Evolutionary conservation across 2,888 invertebrate species (phyloP), one percentile per base, ranked within the genome.

Genomic region (Portevinia maculata): DNA sequence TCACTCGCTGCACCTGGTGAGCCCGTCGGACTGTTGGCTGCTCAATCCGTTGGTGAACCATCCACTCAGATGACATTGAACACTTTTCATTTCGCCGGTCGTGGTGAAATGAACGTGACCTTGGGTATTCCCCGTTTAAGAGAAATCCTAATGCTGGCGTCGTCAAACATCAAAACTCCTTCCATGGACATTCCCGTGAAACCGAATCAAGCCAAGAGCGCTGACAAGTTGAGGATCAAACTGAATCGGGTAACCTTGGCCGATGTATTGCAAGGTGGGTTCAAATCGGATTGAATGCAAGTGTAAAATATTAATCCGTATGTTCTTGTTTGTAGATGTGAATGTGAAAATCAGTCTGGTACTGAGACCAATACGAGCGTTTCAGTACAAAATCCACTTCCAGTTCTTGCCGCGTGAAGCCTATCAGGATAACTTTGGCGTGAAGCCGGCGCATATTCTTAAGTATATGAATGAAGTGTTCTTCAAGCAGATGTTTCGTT

Each of bases 1-100:
- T 94, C 97, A 0, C 91, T 97, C 87, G 96, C 95, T 19, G 93
- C 94, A 24, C 97, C 99, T 0, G 99, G 99, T 0, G 99, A 99
- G 91, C 96, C 99, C 0, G 99, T 99, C 0, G 90, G 90, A 24
- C 91, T 99, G 17, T 90, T 99, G 84, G 99, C 99, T 11, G 99
- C 99, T 1, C 99, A 99, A 92, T 98, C 98, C 0, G 96, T 99
- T 81, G 99, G 99, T 71, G 99, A 99, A 91, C 99, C 99, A 0
- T 99, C 99, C 1, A 99, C 99, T 75, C 99, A 99, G 93, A 99
- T 99, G 99, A 99, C 99, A 87, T 91, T 99, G 89, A 99, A 99
- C 91, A 99, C 99, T 41, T 99, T 99, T 91, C 99, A 99, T 89
- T 99, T 99, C 90, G 99, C 99, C 87, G 99, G 99, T 88, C 95